Evolutionary conservation across 2,113 vertebrate species (phyloP).

Genomic region (Dasyprocta punctata): DNA sequence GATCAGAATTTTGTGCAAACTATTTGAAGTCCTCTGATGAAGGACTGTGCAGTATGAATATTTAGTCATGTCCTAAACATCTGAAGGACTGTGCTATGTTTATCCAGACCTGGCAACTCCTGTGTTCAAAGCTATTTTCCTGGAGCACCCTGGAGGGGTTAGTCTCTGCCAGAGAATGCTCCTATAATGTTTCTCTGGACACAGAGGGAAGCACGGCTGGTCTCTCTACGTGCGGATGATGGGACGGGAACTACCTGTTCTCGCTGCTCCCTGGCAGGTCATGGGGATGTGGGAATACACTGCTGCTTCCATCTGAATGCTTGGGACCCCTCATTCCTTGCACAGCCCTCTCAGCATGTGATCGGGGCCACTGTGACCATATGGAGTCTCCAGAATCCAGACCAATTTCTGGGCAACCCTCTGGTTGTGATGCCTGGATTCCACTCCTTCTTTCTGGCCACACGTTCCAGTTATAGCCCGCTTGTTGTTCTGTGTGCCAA

Average conservation of each 20-base stretch:
- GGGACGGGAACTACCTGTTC: background rate
- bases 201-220: background rate
- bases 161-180: slow-evolving; percentile 63
- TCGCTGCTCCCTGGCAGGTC: no score
- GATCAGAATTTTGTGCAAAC: slow-evolving; percentile 22
- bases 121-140: slow-evolving; percentile 56
- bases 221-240: background rate
- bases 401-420: background rate
- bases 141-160: slow-evolving; percentile 35
- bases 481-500: background rate
- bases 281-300: background rate
- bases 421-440: background rate
- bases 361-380: background rate
- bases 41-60: background rate
- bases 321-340: background rate
- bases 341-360: background rate
- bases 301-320: background rate
- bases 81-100: slow-evolving; percentile 66
- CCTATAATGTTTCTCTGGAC: background rate
- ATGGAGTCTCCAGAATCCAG: background rate
- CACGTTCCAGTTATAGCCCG: background rate
- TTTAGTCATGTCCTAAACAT: slow-evolving; percentile 67
- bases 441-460: background rate
- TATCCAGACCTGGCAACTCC: slow-evolving; percentile 68
- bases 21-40: slow-evolving; percentile 57